A percentile compares a stretch with the other conserved stretches of the same genome.
Conservation (phyloP, 2,113 vertebrate genomes). For the Melanerpes aurifrons region DNA sequence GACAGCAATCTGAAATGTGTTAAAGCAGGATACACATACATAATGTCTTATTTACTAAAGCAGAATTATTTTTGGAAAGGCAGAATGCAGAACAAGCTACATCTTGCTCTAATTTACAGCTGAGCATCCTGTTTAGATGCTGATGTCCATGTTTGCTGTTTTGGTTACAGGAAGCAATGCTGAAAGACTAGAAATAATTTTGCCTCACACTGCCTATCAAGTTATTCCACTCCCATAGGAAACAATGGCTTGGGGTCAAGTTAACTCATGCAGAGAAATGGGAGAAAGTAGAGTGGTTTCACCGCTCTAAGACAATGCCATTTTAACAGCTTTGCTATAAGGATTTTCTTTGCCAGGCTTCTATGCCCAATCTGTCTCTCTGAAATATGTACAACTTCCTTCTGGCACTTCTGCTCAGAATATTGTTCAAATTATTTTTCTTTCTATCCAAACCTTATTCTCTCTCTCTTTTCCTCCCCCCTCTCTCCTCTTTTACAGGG, state of each 20-base stretch:
- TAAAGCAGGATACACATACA: conserved; percentile 58
- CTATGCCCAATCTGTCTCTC: conserved; percentile 24
- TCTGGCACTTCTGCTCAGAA: conserved; percentile 24
- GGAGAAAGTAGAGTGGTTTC: neutral
- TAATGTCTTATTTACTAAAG: conserved; percentile 63
- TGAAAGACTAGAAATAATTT: conserved; percentile 45
- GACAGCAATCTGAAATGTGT: conserved; percentile 62
- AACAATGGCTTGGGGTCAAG: conserved; percentile 35
- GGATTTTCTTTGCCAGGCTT: conserved; percentile 22
- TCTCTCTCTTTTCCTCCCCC: neutral
- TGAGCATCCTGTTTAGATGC: conserved; percentile 59
- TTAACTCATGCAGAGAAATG: conserved; percentile 32
- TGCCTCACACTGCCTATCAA: conserved; percentile 1
- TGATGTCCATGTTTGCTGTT: conserved; percentile 48
- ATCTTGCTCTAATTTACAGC: conserved; percentile 66
- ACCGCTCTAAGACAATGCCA: neutral
- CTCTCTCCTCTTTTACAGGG: neutral
- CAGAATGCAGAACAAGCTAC: conserved; percentile 58
- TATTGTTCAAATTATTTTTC: neutral
- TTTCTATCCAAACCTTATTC: neutral
- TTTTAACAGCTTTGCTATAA: conserved; percentile 26
- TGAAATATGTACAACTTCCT: neutral
- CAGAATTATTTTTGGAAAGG: conserved; percentile 53
- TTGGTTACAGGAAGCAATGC: conserved; percentile 37
- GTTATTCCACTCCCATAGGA: conserved; percentile 24